These are phyloP conservation scores for Antitype chi DNA, from an alignment of 2,888 invertebrate genomes.

Conservation along the genomic window DNA sequence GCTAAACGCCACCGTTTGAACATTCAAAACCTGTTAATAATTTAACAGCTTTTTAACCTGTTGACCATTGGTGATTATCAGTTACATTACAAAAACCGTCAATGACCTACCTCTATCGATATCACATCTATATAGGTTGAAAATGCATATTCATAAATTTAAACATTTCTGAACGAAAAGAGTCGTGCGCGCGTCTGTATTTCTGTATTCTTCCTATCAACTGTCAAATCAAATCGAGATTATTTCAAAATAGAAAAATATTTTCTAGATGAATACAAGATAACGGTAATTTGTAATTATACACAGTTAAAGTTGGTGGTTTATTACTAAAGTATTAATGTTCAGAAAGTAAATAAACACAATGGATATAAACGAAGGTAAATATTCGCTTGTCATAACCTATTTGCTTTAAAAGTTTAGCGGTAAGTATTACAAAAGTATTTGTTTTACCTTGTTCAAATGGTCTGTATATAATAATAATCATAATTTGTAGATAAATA, in stretches of 20 bases:
- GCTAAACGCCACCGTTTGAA: too few species aligned
- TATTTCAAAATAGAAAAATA: constrained; percentile 60
- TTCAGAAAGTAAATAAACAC: constrained; percentile 37
- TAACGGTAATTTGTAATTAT: constrained; percentile 4
- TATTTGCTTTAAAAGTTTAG: constrained; percentile 60
- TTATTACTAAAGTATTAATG: constrained; percentile 35
- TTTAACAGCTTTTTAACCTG: too few species aligned
- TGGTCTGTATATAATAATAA: not conserved
- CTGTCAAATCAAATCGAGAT: constrained; percentile 61
- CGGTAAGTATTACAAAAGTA: constrained; percentile 57
- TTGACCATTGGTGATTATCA: too few species aligned
- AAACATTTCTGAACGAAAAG: constrained; percentile 43
- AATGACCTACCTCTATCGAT: too few species aligned
- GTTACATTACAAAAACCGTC: too few species aligned
- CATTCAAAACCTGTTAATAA: too few species aligned
- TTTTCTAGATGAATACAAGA: constrained; percentile 11
- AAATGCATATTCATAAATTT: too few species aligned
- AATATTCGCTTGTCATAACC: constrained; percentile 64
- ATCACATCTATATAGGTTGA: too few species aligned
- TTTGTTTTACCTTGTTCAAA: not conserved
- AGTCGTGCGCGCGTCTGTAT: constrained; percentile 61
- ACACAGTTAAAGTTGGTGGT: constrained; percentile 34
- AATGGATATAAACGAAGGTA: constrained; percentile 87
- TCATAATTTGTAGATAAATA: not conserved
- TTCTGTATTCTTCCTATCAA: not conserved